A percentile compares a stretch with the other conserved stretches of the same genome.
phyloP scores from a whole-genome alignment of 2,797 vertebrate species.

The Melanotaenia trifasciata region DNA sequence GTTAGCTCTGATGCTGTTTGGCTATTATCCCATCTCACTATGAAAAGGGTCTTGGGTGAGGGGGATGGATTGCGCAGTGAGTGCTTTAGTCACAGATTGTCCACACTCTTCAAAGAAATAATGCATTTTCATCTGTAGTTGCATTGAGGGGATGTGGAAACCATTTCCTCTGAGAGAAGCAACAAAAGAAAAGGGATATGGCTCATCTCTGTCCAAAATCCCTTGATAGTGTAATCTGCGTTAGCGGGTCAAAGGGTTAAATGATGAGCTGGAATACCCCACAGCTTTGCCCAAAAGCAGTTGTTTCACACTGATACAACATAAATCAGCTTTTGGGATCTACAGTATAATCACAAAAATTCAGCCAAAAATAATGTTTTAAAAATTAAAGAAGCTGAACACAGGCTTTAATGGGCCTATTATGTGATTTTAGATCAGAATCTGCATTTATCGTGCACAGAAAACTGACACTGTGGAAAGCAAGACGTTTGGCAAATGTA shows the following conservation, averaged over 20 bases:
- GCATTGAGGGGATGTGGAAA: conserved; percentile 70
- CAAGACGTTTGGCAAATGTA: conserved; percentile 47
- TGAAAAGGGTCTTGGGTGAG: conserved; percentile 79
- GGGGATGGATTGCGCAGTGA: conserved; percentile 80
- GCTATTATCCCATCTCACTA: conserved; percentile 82
- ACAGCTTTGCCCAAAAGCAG: conserved; percentile 22
- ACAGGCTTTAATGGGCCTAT: not conserved
- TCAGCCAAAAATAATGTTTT: conserved; percentile 3
- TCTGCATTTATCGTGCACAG: conserved; percentile 4
- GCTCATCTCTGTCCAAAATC: conserved; percentile 65
- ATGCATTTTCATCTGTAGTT: conserved; percentile 73
- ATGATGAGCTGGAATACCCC: conserved; percentile 49
- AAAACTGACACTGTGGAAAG: conserved; percentile 30
- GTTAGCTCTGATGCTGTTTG: conserved; percentile 83
- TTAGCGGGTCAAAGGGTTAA: conserved; percentile 69
- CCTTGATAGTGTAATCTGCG: conserved; percentile 51
- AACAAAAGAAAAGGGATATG: conserved; percentile 61
- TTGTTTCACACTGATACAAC: conserved; percentile 40
- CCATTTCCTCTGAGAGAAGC: conserved; percentile 66
- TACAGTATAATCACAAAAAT: not conserved
- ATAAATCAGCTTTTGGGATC: not conserved
- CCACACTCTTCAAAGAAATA: conserved; percentile 82
- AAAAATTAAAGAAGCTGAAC: not conserved
- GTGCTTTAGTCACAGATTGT: conserved; percentile 86
- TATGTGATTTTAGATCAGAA: not conserved